Base-by-base conservation (phyloP, 2,888 invertebrate genomes). In the Epistrophella euchroma region DNA sequence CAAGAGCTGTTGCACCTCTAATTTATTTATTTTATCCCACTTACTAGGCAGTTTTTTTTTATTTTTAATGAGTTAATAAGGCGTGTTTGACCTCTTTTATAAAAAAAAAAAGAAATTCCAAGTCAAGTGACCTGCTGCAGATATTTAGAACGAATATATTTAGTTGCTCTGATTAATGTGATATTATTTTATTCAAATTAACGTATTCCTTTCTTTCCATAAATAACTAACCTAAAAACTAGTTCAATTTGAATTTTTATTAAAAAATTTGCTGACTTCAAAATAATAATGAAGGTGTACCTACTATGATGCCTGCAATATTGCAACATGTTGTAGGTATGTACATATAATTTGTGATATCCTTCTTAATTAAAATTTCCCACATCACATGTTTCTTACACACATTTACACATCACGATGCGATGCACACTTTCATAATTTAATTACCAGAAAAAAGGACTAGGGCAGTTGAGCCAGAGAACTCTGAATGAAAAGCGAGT, bases 331-430 rank as follows among this genome's bases (percentile, higher is more conserved):
- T 64, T 62, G 70, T 62, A n/a, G n/a, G n/a, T n/a, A n/a, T n/a
- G n/a, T n/a, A n/a, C n/a, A n/a, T n/a, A n/a, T n/a, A 60, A 22
- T 68, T 64, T 62, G 70, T 62, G 62, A 22, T 68, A 56, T 56
- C 56, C 37, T 70, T 81, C 74, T 80, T 80, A 80, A 80, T 80
- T 75, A 70, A 80, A 80, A 75, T 70, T 55, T 70, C 70, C 55
- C 60, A 70, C 70, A 62, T 47, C 68, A 55, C 35, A 55, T 62
- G 66, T 28, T 60, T 62, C 50, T 17, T 40, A 47, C 47, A 47
- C 35, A 60, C 60, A 25, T 13, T 28, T 32, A 68, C 40, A 52
- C 56, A 45, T 17, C 9, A 43, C 40, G 15, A 9, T 22, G 37
- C 40, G 15, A 9, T 22, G 37, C n/a, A 25, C 32, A 50, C 28